Evolutionary conservation across 2,888 invertebrate species (phyloP), one percentile per base, ranked within the genome.

Genomic region (Apotomis turbidana): DNA sequence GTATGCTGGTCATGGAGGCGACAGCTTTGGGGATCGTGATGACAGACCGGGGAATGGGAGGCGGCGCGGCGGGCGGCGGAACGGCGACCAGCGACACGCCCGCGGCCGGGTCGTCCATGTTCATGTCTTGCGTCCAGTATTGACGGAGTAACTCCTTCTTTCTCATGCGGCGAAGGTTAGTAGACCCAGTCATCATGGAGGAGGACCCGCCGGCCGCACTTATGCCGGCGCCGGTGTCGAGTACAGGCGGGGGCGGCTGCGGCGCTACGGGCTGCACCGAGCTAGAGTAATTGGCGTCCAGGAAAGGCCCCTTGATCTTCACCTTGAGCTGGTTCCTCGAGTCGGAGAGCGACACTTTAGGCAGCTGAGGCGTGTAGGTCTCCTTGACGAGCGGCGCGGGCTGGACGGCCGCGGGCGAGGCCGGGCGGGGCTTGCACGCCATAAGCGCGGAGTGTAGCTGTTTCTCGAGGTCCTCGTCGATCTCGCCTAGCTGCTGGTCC

Each of bases 11-110:
- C 96, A 97, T 97, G 9, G 97, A 97, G 36, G 97, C 97, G 8
- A 97, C 97, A 3, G 97, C 97, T 87, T 98, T 98, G 0, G 98
- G 97, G 81, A 97, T 97, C 5, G 96, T 96, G 70, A 97, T 97
- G 46, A 96, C 95, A 4, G 96, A 96, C 63, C 97, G 95, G 74
- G 94, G 95, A 6, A 96, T 86, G 0, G 95, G 94, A 66, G 94
- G 94, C 8, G 95, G 95, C 52, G 93, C 93, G 1, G 95, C 94
- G 0, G 95, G 94, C 49, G 95, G 93, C 5, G 94, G 93, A 62
- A 94, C 90, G 13, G 83, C 79, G 10, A 94, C 94, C 46, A 92
- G 80, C 2, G 93, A 88, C 15, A 93, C 91, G 15, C 94, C 85
- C 62, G 93, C 93, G 3, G 94, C 91, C 5, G 96, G 95, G 78